Conservation (phyloP, 2,888 invertebrate genomes). For the Punctoribates punctum region DNA sequence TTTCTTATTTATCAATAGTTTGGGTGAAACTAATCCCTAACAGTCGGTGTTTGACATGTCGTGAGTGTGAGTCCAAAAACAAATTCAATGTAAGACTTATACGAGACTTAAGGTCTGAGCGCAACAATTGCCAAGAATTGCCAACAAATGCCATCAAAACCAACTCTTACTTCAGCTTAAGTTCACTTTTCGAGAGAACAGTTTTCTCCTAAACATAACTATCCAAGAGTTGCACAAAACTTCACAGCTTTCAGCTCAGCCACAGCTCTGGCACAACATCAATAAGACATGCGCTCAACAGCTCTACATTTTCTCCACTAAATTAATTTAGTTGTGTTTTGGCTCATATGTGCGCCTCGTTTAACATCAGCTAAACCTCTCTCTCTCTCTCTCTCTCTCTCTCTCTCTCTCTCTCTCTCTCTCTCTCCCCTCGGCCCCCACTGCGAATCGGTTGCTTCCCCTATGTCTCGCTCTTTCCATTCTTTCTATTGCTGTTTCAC, state of each 20-base stretch:
- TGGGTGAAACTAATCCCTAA: slow-evolving; percentile 21
- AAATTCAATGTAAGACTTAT: not conserved
- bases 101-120: not conserved
- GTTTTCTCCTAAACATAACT: slow-evolving; percentile 4
- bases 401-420: not conserved
- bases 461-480: not conserved
- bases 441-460: not conserved
- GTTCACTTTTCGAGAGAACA: not conserved
- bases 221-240: not conserved
- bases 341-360: slow-evolving; percentile 26
- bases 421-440: not conserved
- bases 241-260: no score
- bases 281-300: slow-evolving; percentile 16
- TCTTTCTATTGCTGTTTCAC: not conserved
- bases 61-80: not conserved
- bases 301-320: slow-evolving; percentile 4
- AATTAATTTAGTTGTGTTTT: slow-evolving; percentile 33
- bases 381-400: not conserved
- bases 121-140: slow-evolving; percentile 35
- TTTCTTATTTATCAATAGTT: not conserved
- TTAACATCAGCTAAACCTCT: no score
- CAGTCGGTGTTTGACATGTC: not conserved
- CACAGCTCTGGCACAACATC: slow-evolving; percentile 16
- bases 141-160: no score
- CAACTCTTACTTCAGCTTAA: not conserved